Percentiles rank a stretch among this genome's conserved stretches.
These are phyloP conservation scores for Epinephelus cyanopodus DNA, from an alignment of 2,113 vertebrate genomes.

Conservation along the genomic window DNA sequence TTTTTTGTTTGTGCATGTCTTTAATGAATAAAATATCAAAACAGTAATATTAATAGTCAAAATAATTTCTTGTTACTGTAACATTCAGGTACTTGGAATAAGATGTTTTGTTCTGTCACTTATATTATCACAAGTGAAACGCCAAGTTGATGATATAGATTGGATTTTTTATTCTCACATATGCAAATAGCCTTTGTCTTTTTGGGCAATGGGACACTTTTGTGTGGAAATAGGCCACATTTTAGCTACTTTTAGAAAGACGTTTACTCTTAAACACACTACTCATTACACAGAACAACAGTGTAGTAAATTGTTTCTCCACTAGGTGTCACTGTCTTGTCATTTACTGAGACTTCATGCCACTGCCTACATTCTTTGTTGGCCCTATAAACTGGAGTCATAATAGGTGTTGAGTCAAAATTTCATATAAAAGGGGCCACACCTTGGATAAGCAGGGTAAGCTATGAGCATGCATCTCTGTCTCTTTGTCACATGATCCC, in stretches of 20 bases:
- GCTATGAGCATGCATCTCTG: neutral
- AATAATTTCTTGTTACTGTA: neutral
- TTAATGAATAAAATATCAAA: no score
- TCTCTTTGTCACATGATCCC: neutral
- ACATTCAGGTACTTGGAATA: no score
- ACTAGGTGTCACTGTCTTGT: constrained; percentile 57
- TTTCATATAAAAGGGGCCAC: neutral
- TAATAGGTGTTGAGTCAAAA: constrained; percentile 21
- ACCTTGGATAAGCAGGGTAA: neutral
- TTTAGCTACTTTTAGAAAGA: neutral
- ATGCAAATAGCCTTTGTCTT: neutral
- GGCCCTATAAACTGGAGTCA: constrained; percentile 14
- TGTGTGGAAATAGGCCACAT: neutral
- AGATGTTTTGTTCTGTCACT: neutral
- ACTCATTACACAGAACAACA: neutral
- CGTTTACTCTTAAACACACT: neutral
- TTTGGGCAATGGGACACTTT: no score
- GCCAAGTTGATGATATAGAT: no score
- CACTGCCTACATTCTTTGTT: constrained; percentile 4
- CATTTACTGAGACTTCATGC: neutral
- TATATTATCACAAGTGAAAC: neutral
- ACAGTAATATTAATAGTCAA: no score
- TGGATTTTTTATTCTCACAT: neutral
- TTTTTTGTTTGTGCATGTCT: no score
- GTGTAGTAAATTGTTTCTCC: constrained; percentile 14